Evolutionary conservation across 2,113 vertebrate genomes (phyloP).

Genomic region (Calypte anna): DNA sequence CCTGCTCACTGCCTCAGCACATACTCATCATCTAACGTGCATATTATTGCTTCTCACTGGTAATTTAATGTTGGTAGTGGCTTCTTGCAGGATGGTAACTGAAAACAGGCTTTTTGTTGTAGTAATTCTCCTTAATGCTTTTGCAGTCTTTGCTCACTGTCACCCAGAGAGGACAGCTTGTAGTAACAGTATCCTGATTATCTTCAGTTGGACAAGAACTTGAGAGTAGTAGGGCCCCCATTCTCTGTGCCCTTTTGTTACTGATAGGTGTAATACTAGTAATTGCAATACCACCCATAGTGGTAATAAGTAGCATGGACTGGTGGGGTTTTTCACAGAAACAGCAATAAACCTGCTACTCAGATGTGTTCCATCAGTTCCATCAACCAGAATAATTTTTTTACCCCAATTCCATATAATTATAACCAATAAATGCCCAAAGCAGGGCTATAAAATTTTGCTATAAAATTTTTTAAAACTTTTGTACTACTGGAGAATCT

Average conservation of each 20-base stretch:
- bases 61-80: neutral
- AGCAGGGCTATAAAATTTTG: neutral
- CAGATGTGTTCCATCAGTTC: neutral
- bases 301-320: neutral
- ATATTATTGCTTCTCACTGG: neutral
- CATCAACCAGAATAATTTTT: neutral
- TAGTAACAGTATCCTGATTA: neutral
- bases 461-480: neutral
- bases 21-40: neutral
- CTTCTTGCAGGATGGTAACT: neutral
- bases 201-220: neutral
- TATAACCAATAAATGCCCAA: neutral
- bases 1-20: neutral
- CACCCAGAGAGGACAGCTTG: neutral
- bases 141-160: neutral
- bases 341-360: neutral
- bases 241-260: neutral
- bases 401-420: neutral
- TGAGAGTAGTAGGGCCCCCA: neutral
- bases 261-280: neutral
- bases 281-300: neutral
- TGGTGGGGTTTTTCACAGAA: neutral
- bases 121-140: neutral
- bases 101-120: neutral
- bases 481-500: neutral